Conservation (phyloP, 2,888 invertebrate species). For the Platycheirus albimanus region DNA sequence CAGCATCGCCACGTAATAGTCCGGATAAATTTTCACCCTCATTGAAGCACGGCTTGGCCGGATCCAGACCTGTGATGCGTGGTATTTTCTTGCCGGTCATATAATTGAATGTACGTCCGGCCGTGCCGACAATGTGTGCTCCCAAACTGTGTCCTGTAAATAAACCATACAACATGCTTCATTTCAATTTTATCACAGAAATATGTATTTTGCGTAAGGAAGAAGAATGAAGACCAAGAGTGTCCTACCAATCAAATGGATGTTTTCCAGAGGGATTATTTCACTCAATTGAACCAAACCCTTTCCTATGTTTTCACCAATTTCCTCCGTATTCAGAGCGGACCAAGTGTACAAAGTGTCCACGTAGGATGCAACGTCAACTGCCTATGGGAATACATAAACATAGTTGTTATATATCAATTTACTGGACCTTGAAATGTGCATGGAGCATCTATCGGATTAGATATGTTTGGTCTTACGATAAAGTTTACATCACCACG, state of each 20-base stretch:
- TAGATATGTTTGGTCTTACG: constrained; percentile 75
- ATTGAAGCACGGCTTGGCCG: constrained; percentile 81
- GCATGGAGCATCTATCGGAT: constrained; percentile 3
- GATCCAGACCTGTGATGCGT: constrained; percentile 81
- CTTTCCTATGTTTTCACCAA: constrained; percentile 78
- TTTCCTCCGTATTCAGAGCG: constrained; percentile 81
- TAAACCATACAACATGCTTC: background rate
- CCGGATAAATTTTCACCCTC: constrained; percentile 77
- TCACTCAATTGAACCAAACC: constrained; percentile 78
- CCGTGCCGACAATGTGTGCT: constrained; percentile 80
- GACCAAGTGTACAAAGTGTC: constrained; percentile 82
- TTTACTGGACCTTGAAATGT: constrained; percentile 16
- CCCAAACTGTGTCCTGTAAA: constrained; percentile 80
- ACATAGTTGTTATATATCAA: no score
- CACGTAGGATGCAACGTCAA: constrained; percentile 80
- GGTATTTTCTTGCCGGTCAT: constrained; percentile 78
- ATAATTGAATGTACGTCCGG: constrained; percentile 78
- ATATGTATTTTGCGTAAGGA: no score
- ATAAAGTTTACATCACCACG: constrained; percentile 81
- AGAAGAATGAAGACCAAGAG: no score
- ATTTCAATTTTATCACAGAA: background rate
- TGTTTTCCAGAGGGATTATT: constrained; percentile 77
- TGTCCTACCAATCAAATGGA: constrained; percentile 80
- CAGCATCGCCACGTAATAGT: constrained; percentile 79
- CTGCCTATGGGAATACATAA: constrained; percentile 78